Conservation (phyloP, 2,888 invertebrate species). For the Trachelus troglodyta region DNA sequence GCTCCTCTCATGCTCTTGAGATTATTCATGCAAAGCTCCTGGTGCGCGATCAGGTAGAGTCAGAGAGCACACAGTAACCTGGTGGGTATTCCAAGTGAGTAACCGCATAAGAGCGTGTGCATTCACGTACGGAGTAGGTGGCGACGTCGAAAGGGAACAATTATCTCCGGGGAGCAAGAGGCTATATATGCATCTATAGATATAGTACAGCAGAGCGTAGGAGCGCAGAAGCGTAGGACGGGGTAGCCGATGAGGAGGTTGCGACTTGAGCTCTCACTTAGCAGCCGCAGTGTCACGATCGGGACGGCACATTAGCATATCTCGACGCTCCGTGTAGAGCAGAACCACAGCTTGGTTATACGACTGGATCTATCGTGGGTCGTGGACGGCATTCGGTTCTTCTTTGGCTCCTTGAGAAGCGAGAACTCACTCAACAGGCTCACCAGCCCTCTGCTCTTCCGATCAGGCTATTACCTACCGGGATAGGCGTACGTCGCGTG, state of each 20-base stretch:
- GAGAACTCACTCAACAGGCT: conserved; percentile 44
- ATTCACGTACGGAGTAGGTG: neutral
- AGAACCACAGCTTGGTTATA: conserved; percentile 34
- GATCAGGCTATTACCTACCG: neutral
- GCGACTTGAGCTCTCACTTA: conserved; percentile 66
- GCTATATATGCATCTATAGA: neutral
- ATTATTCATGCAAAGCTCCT: conserved; percentile 48
- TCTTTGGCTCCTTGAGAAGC: conserved; percentile 29
- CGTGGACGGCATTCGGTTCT: conserved; percentile 36
- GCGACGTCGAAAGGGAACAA: conserved; percentile 4
- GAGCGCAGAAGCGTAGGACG: conserved; percentile 5
- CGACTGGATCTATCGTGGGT: conserved; percentile 42
- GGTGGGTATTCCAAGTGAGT: neutral
- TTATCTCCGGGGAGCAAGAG: neutral
- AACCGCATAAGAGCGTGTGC: neutral
- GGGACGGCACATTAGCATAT: conserved; percentile 64
- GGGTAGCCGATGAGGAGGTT: conserved; percentile 37
- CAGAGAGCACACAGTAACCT: neutral
- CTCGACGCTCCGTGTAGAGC: conserved; percentile 54
- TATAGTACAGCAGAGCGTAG: conserved; percentile 5
- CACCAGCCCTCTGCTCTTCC: conserved; percentile 16
- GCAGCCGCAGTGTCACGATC: conserved; percentile 64
- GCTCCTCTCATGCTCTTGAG: neutral
- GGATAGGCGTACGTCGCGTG: conserved; percentile 43
- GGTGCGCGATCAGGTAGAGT: neutral